Evolutionary conservation across 2,888 invertebrate genomes (phyloP).

Genomic region (Oscheius myriophilus): DNA sequence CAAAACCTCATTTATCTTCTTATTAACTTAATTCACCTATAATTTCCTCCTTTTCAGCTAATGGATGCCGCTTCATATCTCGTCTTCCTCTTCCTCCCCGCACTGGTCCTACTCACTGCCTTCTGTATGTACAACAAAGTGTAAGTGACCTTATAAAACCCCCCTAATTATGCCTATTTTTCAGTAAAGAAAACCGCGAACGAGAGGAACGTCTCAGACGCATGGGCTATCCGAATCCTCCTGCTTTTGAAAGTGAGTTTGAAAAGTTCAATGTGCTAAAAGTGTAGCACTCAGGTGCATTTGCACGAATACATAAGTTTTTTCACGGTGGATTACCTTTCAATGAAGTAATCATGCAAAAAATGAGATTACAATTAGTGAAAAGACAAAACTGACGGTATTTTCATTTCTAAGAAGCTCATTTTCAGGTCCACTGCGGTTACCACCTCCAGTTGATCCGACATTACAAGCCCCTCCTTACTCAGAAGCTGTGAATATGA

Average conservation of each 20-base stretch:
- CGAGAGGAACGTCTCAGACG: conserved; percentile 20
- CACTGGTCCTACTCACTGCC: conserved; percentile 28
- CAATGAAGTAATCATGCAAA: background rate
- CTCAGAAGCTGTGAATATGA: conserved; percentile 24
- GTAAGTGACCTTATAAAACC: conserved; percentile 19
- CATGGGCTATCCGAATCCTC: conserved; percentile 32
- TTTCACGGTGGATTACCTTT: background rate
- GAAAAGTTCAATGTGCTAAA: no score
- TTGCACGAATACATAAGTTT: background rate
- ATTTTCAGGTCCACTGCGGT: conserved; percentile 29
- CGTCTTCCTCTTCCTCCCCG: conserved; percentile 30
- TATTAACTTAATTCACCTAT: no score
- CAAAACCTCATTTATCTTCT: background rate
- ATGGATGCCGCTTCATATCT: conserved; percentile 32
- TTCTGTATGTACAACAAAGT: conserved; percentile 32
- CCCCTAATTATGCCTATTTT: background rate
- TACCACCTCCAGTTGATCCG: conserved; percentile 19
- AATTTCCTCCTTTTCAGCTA: conserved; percentile 13
- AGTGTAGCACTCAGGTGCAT: no score
- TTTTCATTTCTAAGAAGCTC: background rate
- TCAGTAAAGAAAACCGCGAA: conserved; percentile 27
- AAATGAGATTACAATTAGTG: no score
- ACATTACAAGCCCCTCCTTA: conserved; percentile 20
- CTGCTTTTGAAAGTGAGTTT: conserved; percentile 33
- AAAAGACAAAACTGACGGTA: background rate